These are phyloP conservation scores for Drepana falcataria DNA, from an alignment of 2,888 invertebrate genomes.

Conservation along the genomic window DNA sequence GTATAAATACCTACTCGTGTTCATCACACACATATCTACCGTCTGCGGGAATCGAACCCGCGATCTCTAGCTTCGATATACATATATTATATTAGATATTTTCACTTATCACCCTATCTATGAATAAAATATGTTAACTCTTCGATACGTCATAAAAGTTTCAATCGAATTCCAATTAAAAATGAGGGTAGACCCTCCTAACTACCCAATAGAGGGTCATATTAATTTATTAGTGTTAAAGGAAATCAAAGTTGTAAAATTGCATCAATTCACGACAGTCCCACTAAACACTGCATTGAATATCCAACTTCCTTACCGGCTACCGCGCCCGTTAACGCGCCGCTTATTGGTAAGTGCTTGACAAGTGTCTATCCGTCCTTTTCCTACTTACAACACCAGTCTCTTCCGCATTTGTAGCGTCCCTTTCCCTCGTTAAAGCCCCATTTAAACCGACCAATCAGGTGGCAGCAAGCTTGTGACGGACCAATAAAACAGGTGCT, in stretches of 20 bases:
- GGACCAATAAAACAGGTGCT: constrained; percentile 72
- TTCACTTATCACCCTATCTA: no score
- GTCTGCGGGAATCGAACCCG: no score
- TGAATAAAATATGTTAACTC: no score
- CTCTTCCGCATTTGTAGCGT: constrained; percentile 37
- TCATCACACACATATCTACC: no score
- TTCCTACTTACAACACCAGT: constrained; percentile 35
- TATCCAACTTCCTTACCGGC: constrained; percentile 57
- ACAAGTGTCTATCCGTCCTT: constrained; percentile 70
- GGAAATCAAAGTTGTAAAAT: no score
- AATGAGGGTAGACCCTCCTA: no score
- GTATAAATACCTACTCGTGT: no score
- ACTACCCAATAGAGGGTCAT: no score
- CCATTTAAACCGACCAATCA: constrained; percentile 70
- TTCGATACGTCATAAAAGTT: no score
- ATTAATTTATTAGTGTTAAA: background rate
- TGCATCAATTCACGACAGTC: constrained; percentile 37
- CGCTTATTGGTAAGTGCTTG: constrained; percentile 67
- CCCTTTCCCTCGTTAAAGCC: constrained; percentile 57
- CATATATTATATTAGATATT: no score
- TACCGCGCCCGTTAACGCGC: constrained; percentile 48
- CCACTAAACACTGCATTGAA: constrained; percentile 37
- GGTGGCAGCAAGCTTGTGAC: constrained; percentile 44
- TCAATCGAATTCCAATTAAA: no score
- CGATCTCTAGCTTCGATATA: no score